Conservation (phyloP, 2,888 invertebrate species). For the Gandaritis pyraliata region DNA sequence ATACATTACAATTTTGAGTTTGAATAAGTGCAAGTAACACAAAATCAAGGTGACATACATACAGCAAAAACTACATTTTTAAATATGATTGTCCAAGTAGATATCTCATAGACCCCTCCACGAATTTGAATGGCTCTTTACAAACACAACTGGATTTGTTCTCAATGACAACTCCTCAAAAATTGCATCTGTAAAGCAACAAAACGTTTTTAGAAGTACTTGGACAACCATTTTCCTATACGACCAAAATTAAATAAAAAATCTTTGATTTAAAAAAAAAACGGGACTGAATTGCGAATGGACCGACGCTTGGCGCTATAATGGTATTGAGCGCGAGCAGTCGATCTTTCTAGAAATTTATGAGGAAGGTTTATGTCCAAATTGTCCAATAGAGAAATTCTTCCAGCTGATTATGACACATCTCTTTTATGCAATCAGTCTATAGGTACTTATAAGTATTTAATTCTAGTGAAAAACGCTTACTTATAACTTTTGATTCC, state of each 20-base stretch:
- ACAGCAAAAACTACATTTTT: neutral
- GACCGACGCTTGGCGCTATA: too few species aligned
- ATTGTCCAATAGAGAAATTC: too few species aligned
- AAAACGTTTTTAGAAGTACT: slow-evolving; percentile 39
- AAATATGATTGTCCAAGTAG: slow-evolving; percentile 45
- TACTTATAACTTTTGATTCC: slow-evolving; percentile 94
- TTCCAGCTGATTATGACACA: too few species aligned
- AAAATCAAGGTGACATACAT: slow-evolving; percentile 38
- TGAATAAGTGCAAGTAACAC: neutral
- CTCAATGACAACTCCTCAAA: slow-evolving; percentile 52
- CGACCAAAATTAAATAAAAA: too few species aligned
- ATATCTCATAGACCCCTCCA: slow-evolving; percentile 52
- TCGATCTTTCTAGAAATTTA: too few species aligned
- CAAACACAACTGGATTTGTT: slow-evolving; percentile 52
- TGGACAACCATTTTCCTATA: slow-evolving; percentile 33
- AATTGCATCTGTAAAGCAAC: slow-evolving; percentile 54
- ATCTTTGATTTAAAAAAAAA: too few species aligned
- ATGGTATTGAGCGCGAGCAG: too few species aligned
- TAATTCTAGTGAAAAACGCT: slow-evolving; percentile 59
- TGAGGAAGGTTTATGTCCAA: too few species aligned
- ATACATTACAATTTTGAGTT: neutral
- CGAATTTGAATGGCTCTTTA: slow-evolving; percentile 42
- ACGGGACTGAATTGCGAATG: too few species aligned
- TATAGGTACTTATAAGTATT: too few species aligned
- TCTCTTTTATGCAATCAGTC: too few species aligned